Base-by-base conservation (phyloP, 2,113 vertebrate species). In the Psettodes erumei region DNA sequence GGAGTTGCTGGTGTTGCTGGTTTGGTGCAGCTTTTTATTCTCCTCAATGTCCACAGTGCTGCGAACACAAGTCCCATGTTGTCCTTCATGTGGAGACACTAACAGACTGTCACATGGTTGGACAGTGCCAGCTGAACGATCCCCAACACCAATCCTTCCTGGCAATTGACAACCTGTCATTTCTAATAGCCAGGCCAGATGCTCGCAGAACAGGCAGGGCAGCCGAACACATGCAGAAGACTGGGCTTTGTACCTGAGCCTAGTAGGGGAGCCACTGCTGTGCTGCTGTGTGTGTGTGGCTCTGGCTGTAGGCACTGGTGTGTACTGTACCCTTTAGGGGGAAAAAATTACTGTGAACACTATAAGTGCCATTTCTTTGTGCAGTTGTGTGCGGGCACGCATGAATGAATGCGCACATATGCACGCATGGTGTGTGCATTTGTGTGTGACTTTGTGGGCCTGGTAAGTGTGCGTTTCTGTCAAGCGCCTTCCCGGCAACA, bases 61-160 rank as follows among this genome's bases (percentile, higher is more conserved):
- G 51, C 42, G 50, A 86, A 89, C 77, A 83, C 75, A 83, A 84
- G 72, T 82, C 82, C 77, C 86, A 82, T 77, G 85, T 86, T 84
- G 80, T 86, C 81, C 75, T 47, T 86, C 76, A 23, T 70, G 76
- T 80, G 81, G 79, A 88, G 85, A 88, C 80, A 79, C 85, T 83
- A 87, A 82, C 90, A 92, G 89, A 91, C 86, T 85, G 85, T 88
- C 89, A 90, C 60, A 84, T 82, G 83, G 86, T 80, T 72, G 84
- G 78, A 82, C 80, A 53, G 77, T 91, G 92, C 91, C 93, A 93
- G 90, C 89, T 90, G 90, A 93, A 91, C 87, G 90, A 92, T 93
- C 90, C 91, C 88, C 90, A 90, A 85, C 86, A 88, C 88, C 88
- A 86, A 89, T 93, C 79, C 87, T 84, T 90, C 74, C 88, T 90